These are phyloP conservation scores for Adrianichthys oophorus DNA, from an alignment of 2,797 vertebrate genomes.

Conservation along the genomic window DNA sequence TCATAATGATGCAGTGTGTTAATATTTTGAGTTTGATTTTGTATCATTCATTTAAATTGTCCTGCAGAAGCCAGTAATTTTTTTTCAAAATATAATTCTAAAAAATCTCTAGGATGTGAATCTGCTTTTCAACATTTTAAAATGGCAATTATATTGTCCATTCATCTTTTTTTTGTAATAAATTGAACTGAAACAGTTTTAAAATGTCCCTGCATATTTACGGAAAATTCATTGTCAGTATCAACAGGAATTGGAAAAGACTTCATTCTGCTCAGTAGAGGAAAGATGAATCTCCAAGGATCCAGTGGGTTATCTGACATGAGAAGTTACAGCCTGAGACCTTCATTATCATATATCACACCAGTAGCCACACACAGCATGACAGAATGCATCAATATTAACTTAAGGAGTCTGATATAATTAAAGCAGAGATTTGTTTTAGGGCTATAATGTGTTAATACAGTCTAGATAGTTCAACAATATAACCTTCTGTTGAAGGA, in stretches of 20 bases:
- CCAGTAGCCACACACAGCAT: conserved; percentile 33
- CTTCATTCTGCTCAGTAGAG: conserved; percentile 4
- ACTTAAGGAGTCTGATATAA: conserved; percentile 16
- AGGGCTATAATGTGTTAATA: no score
- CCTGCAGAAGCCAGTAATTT: no score
- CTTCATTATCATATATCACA: conserved; percentile 59
- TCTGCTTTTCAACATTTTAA: not conserved
- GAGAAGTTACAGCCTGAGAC: conserved; percentile 31
- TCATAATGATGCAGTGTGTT: no score
- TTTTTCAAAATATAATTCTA: no score
- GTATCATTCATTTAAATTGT: no score
- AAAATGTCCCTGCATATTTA: not conserved
- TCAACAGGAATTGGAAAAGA: not conserved
- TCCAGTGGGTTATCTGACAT: conserved; percentile 18
- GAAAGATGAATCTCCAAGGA: conserved; percentile 33
- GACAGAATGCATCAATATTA: conserved; percentile 21
- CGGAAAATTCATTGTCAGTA: not conserved
- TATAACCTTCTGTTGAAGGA: no score
- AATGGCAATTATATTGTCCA: not conserved
- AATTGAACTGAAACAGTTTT: not conserved
- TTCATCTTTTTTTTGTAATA: not conserved
- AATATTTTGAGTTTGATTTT: no score
- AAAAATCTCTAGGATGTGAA: no score
- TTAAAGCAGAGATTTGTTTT: conserved; percentile 10
- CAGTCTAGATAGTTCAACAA: no score